Evolutionary conservation across 2,113 vertebrate species (phyloP), one percentile per base, ranked within the genome.

Genomic region (Pongo abelii): DNA sequence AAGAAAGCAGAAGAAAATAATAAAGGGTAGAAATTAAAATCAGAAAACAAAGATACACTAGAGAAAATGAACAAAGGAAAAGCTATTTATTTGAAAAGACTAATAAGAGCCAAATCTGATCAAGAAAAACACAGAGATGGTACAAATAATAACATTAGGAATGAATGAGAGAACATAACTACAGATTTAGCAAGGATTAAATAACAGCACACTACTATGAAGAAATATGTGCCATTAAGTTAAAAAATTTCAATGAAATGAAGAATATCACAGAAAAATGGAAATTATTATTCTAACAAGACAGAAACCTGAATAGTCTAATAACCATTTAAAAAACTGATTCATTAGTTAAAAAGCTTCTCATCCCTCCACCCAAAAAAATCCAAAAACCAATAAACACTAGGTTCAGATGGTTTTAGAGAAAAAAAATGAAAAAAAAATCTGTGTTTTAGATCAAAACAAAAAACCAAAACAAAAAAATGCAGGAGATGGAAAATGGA

Each of bases 21-120:
- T n/a, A 46, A 74, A 70, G 70, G 27, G 61, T 16, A 94, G 48
- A 57, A 90, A 84, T n/a, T 32, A 32, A 93, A 79, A 84, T 67
- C 10, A 88, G 64, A 88, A 94, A 94, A 89, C 35, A 84, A 83
- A 86, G n/a, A 74, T 32, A 83, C 8, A 77, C 2, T 52, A 67
- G 23, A 89, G 52, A 95, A 83, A 59, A 89, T 72, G n/a, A 86
- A 78, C 17, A 96, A 48, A 84, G 59, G 32, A 91, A 88, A 90
- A 80, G 9, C 38, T 57, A 43, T 46, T 85, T 93, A 61, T 78
- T 67, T 95, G 46, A 80, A 94, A 96, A 96, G 74, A 70, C 23
- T 92, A 67, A 55, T n/a, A 90, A 46, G 32, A 97, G 25, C 23
- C 8, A 91, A 93, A 89, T 81, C 0, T 5, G 38, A 95, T 52